Base-by-base conservation (phyloP, 2,888 invertebrate species). In the Drosophila infuscata region DNA sequence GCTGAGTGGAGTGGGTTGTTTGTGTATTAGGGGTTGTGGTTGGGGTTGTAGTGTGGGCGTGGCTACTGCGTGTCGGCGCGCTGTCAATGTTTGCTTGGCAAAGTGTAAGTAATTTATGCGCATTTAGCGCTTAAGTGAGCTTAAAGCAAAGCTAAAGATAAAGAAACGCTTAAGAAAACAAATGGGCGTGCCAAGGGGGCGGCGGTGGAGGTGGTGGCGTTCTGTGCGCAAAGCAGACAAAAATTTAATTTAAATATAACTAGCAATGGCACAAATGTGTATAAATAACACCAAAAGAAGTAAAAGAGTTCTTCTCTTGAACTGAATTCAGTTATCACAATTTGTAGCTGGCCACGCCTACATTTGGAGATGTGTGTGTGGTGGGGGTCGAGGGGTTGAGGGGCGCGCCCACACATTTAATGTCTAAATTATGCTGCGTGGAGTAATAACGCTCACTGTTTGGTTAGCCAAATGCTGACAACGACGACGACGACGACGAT, bases 101-200 rank as follows among this genome's bases (percentile, higher is more conserved):
- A 88, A 87, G 88, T 86, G 88, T 87, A 84, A 88, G 84, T 88
- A 87, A 88, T 87, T 87, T 88, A 87, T 87, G 88, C 88, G 86
- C 88, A 87, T 87, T 87, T 88, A 87, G 88, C 83, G 83, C 86
- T 88, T 72, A 88, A 87, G 86, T 88, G 88, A 76, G 86, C 86
- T 88, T 79, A 86, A 82, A 87, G 66, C 73, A 74, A 76, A 80
- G 78, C 84, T 59, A 82, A 77, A 76, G 75, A 77, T 79, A 81
- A 83, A 76, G 79, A 79, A 83, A 70, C 70, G 81, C 78, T 82
- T 73, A 81, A 86, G 86, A 74, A 46, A 75, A 60, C 25, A 64
- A 71, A 52, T 52, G 68, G 65, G 70, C 77, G 54, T 58, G 65
- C 56, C 54, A 6, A n/a, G 29, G 3, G 20, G 35, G 12, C 12